phyloP scores from a whole-genome alignment of 1,140 invertebrate genomes.

The Adoxophyes honmai region DNA sequence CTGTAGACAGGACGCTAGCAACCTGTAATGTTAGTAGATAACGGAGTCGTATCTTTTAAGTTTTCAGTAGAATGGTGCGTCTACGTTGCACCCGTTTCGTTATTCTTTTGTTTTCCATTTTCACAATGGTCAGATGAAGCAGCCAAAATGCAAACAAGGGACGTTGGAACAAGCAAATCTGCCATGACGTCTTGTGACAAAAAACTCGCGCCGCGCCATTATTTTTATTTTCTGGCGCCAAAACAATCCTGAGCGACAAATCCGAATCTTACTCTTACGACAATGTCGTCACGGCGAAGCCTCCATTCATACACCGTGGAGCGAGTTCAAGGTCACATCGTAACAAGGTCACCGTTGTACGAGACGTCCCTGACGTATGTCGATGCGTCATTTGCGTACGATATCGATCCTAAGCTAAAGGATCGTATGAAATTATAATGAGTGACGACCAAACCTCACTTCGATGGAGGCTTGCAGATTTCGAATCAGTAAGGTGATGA shows the following conservation, averaged over 20 bases:
- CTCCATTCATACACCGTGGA: conserved; percentile 5
- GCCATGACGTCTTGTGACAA: not conserved
- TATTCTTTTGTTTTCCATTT: no score
- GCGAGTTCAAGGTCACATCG: conserved; percentile 4
- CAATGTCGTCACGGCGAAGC: not conserved
- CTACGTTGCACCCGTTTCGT: no score
- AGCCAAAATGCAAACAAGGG: no score
- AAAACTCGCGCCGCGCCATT: not conserved
- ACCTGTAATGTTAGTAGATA: no score
- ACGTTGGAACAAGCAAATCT: not conserved
- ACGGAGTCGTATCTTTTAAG: no score
- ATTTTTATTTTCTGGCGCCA: not conserved
- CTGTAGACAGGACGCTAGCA: no score
- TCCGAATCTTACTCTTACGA: not conserved
- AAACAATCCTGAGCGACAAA: not conserved
- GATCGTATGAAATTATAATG: conserved; percentile 7
- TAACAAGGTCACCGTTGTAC: not conserved
- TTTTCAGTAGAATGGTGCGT: no score
- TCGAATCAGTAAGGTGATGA: no score
- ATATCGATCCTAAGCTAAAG: conserved; percentile 4
- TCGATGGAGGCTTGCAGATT: no score
- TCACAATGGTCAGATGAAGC: no score
- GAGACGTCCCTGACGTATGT: conserved; percentile 10
- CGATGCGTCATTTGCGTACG: conserved; percentile 1
- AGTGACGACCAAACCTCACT: not conserved